Percentiles rank a stretch among this genome's conserved stretches.
Evolutionary conservation across 2,113 vertebrate species (phyloP).

Genomic region (Sitta europaea): DNA sequence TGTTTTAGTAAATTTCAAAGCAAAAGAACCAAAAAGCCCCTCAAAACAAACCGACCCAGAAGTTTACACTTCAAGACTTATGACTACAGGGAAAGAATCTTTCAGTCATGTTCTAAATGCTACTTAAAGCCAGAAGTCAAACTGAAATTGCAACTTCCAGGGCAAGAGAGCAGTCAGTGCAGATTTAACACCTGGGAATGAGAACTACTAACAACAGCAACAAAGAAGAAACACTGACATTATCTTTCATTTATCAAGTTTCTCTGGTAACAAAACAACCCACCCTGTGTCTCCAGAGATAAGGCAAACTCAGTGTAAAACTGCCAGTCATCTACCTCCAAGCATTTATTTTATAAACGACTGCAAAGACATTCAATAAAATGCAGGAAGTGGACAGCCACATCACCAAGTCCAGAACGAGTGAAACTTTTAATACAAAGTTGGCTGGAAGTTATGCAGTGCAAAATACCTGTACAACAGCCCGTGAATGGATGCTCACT

Average conservation of each 20-base stretch:
- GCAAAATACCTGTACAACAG: not conserved
- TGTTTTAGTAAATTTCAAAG: not conserved
- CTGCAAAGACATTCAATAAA: too few relatives aligned
- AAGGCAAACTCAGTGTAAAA: not conserved
- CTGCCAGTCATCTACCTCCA: not conserved
- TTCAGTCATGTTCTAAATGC: not conserved
- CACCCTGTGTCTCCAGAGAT: rapidly evolving
- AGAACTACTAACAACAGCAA: not conserved
- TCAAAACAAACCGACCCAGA: not conserved
- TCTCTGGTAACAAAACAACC: not conserved
- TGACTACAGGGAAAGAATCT: not conserved
- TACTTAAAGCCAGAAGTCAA: not conserved
- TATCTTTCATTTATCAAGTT: not conserved
- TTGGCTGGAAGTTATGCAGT: not conserved
- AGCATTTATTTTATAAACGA: not conserved
- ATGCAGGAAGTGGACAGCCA: not conserved
- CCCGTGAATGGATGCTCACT: not conserved
- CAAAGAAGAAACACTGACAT: not conserved
- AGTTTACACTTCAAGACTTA: not conserved
- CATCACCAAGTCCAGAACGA: rapidly evolving
- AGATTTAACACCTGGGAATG: not conserved
- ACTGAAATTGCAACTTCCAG: not conserved
- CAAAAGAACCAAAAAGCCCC: not conserved
- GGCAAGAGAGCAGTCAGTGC: not conserved
- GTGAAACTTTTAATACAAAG: not conserved